Evolutionary conservation across 2,797 vertebrate genomes (phyloP), one percentile per base, ranked within the genome.

Genomic region (Uromys caudimaculatus): DNA sequence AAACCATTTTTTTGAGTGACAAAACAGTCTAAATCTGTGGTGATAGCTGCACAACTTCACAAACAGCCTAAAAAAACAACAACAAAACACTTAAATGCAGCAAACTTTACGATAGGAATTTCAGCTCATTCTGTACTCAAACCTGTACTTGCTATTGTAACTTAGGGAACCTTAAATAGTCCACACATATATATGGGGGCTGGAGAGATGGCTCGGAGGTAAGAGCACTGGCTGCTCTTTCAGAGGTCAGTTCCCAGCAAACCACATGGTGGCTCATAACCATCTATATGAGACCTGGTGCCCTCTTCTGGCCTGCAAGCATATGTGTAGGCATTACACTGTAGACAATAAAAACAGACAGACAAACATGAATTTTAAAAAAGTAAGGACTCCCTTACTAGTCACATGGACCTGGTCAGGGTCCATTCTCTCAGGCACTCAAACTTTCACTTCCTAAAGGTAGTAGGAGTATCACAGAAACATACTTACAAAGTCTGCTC

Each of bases 401-500:
- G 76, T 81, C 88, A 69, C n/a, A 93, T 0, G 88, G 27, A 60
- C 35, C 44, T 58, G 23, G 6, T 69, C 13, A 60, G 64, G 73
- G 41, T 76, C 12, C 29, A 27, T 82, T 90, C 79, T 64, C 85
- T 62, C 85, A 50, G 52, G 75, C 23, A 73, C 52, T 71, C 12
- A 71, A 82, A 60, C 73, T 71, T 78, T 89, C 62, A 89, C 84
- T 96, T 97, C 71, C 88, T 76, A 90, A 90, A 90, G 17, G 38
- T 27, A 96, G 86, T 1, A 87, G n/a, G 50, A 87, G 95, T 14
- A 24, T 90, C 24, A 95, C 11, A 96, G 8, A 52, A 87, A 38
- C 23, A 52, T 78, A 99, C 99, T 99, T 98, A 99, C 99, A 99
- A 98, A 38, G 99, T 99, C 98, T 99, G 99, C 94, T 99, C 99